A percentile compares a stretch with the other conserved stretches of the same genome.
Conservation (phyloP, 2,797 vertebrate genomes). For the Dicrostonyx torquatus region DNA sequence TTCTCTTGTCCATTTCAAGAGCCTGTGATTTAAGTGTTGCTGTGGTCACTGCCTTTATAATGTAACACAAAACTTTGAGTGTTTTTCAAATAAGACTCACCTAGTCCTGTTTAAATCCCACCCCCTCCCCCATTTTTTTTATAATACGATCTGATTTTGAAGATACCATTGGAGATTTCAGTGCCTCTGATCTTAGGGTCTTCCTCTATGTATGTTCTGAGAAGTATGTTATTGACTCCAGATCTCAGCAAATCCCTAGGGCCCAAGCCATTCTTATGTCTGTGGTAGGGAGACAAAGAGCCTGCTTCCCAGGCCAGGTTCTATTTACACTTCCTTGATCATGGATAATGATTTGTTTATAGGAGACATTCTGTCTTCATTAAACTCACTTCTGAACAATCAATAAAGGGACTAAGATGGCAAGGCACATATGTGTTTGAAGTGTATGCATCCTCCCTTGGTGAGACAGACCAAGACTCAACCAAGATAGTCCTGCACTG, state of each 20-base stretch:
- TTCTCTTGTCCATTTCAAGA: background rate
- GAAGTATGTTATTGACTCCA: slow-evolving; percentile 73
- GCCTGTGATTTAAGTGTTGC: background rate
- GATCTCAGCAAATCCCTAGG: slow-evolving; percentile 42
- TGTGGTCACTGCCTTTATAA: background rate
- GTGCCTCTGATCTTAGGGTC: background rate
- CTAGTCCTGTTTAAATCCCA: background rate
- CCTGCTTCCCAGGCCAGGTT: slow-evolving; percentile 63
- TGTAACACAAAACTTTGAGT: background rate
- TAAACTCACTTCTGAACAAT: slow-evolving; percentile 73
- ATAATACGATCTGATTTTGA: background rate
- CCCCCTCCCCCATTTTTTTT: background rate
- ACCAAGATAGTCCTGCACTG: slow-evolving; percentile 34
- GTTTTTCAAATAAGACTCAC: background rate
- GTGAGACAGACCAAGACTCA: slow-evolving; percentile 33
- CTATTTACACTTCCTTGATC: slow-evolving; percentile 76
- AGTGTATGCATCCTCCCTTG: slow-evolving; percentile 51
- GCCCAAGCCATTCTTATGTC: background rate
- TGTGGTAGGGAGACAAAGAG: slow-evolving; percentile 66
- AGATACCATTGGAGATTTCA: background rate
- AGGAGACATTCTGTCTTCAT: slow-evolving; percentile 76
- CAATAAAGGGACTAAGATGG: slow-evolving; percentile 49
- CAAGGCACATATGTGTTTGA: slow-evolving; percentile 25
- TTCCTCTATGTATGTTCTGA: background rate
- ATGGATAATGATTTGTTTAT: slow-evolving; percentile 77